Percentiles rank a stretch among this genome's conserved stretches.
Conservation (phyloP, 2,797 vertebrate genomes). For the Furcifer pardalis region DNA sequence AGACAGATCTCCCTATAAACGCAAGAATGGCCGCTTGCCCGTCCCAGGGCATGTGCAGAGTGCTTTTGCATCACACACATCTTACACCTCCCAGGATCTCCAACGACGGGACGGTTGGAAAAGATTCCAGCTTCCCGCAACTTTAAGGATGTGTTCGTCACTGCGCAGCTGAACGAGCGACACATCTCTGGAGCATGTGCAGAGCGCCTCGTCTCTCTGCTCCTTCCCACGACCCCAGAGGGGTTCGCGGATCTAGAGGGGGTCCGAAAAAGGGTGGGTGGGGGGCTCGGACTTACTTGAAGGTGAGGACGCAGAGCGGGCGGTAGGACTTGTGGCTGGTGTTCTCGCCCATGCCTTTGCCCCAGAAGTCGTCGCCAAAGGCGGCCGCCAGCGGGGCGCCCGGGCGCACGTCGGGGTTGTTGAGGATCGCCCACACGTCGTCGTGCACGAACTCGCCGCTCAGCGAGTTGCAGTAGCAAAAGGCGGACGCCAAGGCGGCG, state of each 20-base stretch:
- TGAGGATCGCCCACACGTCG: slow-evolving; percentile 94
- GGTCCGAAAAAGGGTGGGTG: background rate
- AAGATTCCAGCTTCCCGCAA: too few relatives aligned
- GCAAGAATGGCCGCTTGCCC: too few relatives aligned
- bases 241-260: too few relatives aligned
- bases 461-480: slow-evolving; percentile 90
- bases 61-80: background rate
- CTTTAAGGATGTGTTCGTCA: too few relatives aligned
- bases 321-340: slow-evolving; percentile 98
- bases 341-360: slow-evolving; percentile 92
- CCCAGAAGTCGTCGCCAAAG: slow-evolving; percentile 96
- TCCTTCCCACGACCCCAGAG: background rate
- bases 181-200: background rate
- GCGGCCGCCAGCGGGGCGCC: slow-evolving; percentile 79
- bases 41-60: slow-evolving; percentile 1
- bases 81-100: too few relatives aligned
- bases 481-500: slow-evolving; percentile 79
- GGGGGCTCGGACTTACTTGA: slow-evolving; percentile 84
- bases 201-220: too few relatives aligned
- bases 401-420: slow-evolving; percentile 91
- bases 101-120: background rate
- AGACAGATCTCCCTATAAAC: too few relatives aligned
- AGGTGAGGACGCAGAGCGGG: slow-evolving; percentile 92
- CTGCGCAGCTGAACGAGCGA: background rate
- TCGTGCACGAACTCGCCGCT: slow-evolving; percentile 95